Percentiles rank a stretch among this genome's conserved stretches.
phyloP scores from a whole-genome alignment of 2,797 vertebrate genomes.

The Toxotes lorentzi region DNA sequence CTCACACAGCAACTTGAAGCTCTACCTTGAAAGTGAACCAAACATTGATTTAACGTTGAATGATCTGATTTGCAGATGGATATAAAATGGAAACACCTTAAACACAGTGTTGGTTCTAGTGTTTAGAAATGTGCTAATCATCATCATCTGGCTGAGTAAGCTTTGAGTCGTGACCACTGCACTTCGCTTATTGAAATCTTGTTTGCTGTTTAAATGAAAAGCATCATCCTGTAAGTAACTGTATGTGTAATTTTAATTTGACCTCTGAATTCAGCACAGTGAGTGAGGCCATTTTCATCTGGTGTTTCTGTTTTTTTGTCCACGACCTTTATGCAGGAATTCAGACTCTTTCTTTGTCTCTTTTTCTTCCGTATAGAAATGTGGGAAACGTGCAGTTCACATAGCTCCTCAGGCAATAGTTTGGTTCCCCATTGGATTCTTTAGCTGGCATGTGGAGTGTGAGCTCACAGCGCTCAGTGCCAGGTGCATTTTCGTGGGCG shows the following conservation, averaged over 20 bases:
- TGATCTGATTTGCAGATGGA: conserved; percentile 3
- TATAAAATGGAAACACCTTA: conserved; percentile 27
- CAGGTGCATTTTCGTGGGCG: conserved; percentile 75
- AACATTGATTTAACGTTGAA: background rate
- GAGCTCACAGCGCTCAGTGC: conserved; percentile 55
- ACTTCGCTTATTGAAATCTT: too few species aligned
- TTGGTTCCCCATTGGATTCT: conserved; percentile 47
- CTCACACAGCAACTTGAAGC: background rate
- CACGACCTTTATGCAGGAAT: conserved; percentile 43
- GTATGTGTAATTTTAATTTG: background rate
- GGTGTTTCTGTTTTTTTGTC: conserved; percentile 56
- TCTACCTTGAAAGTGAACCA: background rate
- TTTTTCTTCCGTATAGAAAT: conserved; percentile 40
- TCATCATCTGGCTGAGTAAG: too few species aligned
- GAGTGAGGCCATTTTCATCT: conserved; percentile 21
- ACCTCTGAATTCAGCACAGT: too few species aligned
- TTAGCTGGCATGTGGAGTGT: conserved; percentile 49
- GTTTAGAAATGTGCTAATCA: background rate
- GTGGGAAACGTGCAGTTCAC: conserved; percentile 44
- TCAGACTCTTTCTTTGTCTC: conserved; percentile 34
- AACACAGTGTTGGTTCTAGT: background rate
- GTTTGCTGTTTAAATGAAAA: too few species aligned
- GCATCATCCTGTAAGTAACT: background rate
- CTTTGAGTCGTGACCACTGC: too few species aligned
- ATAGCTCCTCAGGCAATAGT: conserved; percentile 44